Evolutionary conservation across 1,140 invertebrate species (phyloP), one percentile per base, ranked within the genome.

Genomic region (Solenopsis invicta): DNA sequence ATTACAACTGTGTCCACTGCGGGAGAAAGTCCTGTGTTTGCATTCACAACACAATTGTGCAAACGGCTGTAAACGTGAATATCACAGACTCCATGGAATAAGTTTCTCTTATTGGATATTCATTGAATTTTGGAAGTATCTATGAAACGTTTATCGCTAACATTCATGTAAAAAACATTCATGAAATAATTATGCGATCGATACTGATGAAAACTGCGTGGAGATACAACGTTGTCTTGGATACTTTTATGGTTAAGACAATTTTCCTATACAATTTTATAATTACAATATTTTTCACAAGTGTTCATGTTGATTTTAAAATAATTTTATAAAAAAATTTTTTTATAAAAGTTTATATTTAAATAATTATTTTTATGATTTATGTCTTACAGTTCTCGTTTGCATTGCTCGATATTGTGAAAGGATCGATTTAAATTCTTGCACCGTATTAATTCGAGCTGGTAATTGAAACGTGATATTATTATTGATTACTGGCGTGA

Each of bases 1-100:
- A 64, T 78, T 78, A 78, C 61, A 78, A 66, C 24, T 48, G 75
- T 78, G 59, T 78, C 75, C 64, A 78, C 24, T 41, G 41, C 5
- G 59, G 24, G 75, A 78, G 75, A 78, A 78, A 78, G 75, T 64
- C 6, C 24, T 64, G 18, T 62, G 3, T 78, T 78, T 78, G 29
- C 29, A 66, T 62, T 77, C 37, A 61, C 16, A 61, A 61, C 18
- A 45, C 41, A 78, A 78, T 78, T 78, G 41, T 24, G 75, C 59
- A 78, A 78, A 78, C 41, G 45, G 48, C 18, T 29, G 1, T 78
- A 78, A 78, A n/a, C 59, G 66, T 34, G 16, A 62, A 21, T 66
- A 50, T 78, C 8, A 21, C 24, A 24, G 21, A 62, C 12, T 10
- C 9, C 9, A n/a, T 59, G 18, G 54, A 64, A 77, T 48, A 37